Evolutionary conservation across 1,140 invertebrate species (phyloP).

Genomic region (Drosophila parabipectinata): DNA sequence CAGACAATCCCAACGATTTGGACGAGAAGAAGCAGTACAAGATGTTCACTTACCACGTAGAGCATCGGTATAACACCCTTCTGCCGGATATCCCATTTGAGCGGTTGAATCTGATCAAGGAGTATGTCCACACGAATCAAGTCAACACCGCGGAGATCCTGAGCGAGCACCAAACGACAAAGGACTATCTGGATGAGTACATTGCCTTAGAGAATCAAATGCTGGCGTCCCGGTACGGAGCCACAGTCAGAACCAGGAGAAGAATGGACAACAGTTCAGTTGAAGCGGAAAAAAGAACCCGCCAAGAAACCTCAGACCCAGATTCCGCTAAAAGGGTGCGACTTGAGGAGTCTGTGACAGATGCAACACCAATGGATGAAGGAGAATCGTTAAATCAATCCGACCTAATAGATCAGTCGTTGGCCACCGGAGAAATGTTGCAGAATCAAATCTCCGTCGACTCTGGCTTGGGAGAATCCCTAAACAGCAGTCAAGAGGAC

Average conservation of each 20-base stretch:
- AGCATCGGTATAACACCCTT: constrained; percentile 79
- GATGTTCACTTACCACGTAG: constrained; percentile 74
- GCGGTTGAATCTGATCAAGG: constrained; percentile 73
- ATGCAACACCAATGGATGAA: neutral
- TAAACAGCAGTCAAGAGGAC: constrained; percentile 1
- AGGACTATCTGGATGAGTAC: constrained; percentile 66
- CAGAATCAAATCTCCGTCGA: constrained; percentile 30
- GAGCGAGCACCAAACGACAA: constrained; percentile 50
- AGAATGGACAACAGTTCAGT: neutral
- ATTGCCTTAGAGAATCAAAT: constrained; percentile 73
- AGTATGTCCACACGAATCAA: constrained; percentile 65
- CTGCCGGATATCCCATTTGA: constrained; percentile 76
- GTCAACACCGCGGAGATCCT: constrained; percentile 46
- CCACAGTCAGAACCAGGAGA: constrained; percentile 19
- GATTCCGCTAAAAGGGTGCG: constrained; percentile 9
- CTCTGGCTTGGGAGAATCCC: constrained; percentile 30
- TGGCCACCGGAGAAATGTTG: neutral
- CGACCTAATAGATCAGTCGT: neutral
- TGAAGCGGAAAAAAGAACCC: constrained; percentile 20
- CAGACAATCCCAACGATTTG: constrained; percentile 63
- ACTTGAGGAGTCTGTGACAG: neutral
- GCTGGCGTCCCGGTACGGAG: constrained; percentile 65
- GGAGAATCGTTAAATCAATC: no score
- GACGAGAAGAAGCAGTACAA: constrained; percentile 81
- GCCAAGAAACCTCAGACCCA: neutral